Percentiles rank a stretch among this genome's conserved stretches.
Conservation (phyloP, 2,888 invertebrate genomes). For the Macrosiphum euphorbiae region DNA sequence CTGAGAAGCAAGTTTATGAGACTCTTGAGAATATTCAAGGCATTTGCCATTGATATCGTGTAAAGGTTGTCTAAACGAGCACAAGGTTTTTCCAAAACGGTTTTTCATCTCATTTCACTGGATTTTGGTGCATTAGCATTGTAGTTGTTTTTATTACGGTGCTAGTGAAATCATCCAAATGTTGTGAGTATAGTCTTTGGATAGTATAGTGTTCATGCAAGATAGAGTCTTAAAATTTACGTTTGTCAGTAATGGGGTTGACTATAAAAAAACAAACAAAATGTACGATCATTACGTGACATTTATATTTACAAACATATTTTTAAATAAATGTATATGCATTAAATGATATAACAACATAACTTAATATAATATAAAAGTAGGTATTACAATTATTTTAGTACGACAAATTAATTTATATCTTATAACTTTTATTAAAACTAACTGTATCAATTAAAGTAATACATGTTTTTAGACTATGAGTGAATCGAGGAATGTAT, state of each 20-base stretch:
- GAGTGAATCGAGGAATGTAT: not conserved
- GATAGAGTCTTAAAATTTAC: conserved; percentile 29
- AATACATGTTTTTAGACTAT: not conserved
- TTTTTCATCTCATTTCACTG: conserved; percentile 39
- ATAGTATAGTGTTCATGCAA: not conserved
- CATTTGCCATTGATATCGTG: conserved; percentile 6
- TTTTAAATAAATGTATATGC: not conserved
- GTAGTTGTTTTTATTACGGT: conserved; percentile 48
- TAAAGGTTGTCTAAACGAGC: conserved; percentile 40
- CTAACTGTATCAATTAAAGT: not conserved
- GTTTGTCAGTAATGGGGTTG: conserved; percentile 22
- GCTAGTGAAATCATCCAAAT: conserved; percentile 25
- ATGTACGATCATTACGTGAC: not conserved
- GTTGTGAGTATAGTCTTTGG: conserved; percentile 8
- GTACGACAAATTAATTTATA: not conserved
- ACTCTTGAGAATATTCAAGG: conserved; percentile 24
- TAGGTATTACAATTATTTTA: not conserved
- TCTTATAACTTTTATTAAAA: not conserved
- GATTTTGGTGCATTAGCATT: conserved; percentile 45
- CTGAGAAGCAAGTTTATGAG: conserved; percentile 20
- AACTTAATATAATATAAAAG: not conserved
- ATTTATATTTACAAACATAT: conserved; percentile 24
- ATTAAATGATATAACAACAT: not conserved
- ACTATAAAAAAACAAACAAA: conserved; percentile 23
- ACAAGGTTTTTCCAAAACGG: conserved; percentile 24